These are phyloP conservation scores for Andricus grossulariae DNA, from an alignment of 1,140 invertebrate genomes.

Conservation along the genomic window DNA sequence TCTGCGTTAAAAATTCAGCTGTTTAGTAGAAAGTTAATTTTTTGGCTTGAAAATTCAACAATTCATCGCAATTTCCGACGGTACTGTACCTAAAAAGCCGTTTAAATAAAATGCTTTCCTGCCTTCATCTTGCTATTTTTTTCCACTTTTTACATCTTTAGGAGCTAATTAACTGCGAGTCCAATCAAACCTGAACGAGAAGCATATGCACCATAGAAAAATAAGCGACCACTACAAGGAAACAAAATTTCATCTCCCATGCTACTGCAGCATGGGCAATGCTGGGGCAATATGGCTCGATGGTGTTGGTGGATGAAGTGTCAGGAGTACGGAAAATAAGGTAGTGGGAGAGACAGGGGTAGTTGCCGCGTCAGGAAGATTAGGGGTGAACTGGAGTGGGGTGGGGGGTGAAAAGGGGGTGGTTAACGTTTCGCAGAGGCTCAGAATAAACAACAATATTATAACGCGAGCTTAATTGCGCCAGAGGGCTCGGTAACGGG, in stretches of 20 bases:
- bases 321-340: constrained; percentile 24
- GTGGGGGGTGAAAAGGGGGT: constrained; percentile 48
- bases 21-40: too few relatives aligned
- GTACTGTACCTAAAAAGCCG: too few relatives aligned
- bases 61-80: too few relatives aligned
- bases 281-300: not conserved
- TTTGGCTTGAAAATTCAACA: too few relatives aligned
- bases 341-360: constrained; percentile 49
- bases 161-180: constrained; percentile 21
- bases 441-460: constrained; percentile 75
- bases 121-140: not conserved
- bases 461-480: constrained; percentile 75
- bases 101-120: too few relatives aligned
- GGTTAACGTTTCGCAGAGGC: constrained; percentile 68
- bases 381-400: constrained; percentile 54
- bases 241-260: constrained; percentile 37
- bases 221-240: constrained; percentile 31
- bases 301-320: constrained; percentile 32
- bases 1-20: too few relatives aligned
- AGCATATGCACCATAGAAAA: constrained; percentile 5
- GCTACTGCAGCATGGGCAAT: constrained; percentile 12
- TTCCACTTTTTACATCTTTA: not conserved
- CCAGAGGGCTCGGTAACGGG: constrained; percentile 71
- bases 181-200: constrained; percentile 10
- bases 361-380: constrained; percentile 66